Percentiles rank a stretch among this genome's conserved stretches.
Evolutionary conservation across 1,140 invertebrate genomes (phyloP).

Genomic region (Hypothenemus hampei): DNA sequence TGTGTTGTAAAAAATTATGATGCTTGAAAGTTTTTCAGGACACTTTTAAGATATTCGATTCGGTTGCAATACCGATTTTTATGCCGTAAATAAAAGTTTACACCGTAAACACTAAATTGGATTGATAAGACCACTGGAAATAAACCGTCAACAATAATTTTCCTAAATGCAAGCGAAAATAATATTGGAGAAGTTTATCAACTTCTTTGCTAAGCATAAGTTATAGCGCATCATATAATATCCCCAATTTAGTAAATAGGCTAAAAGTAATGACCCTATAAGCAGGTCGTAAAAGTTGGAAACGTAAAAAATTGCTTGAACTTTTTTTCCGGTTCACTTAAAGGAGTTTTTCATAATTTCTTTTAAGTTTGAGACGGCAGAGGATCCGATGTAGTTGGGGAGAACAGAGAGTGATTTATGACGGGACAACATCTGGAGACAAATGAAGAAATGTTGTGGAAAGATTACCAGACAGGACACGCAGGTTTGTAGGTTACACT

Average conservation of each 20-base stretch:
- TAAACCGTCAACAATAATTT: no score
- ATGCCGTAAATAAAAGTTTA: no score
- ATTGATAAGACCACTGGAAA: no score
- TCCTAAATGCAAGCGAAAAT: constrained; percentile 3
- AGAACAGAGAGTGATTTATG: constrained; percentile 25
- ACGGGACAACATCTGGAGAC: constrained; percentile 31
- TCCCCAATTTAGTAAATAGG: constrained; percentile 26
- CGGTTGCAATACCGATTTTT: no score
- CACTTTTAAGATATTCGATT: no score
- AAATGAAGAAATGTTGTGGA: constrained; percentile 39
- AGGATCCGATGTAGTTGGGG: neutral
- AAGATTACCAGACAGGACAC: constrained; percentile 28
- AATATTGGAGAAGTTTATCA: constrained; percentile 22
- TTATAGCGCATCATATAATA: constrained; percentile 23
- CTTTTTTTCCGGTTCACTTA: constrained; percentile 13
- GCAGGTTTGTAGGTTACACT: constrained; percentile 30
- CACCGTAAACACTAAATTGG: no score
- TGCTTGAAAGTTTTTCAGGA: no score
- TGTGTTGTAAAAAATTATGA: no score
- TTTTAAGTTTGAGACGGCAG: constrained; percentile 5
- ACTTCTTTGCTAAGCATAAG: constrained; percentile 18
- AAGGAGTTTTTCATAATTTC: constrained; percentile 19
- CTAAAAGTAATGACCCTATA: constrained; percentile 25
- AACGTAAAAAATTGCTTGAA: constrained; percentile 19
- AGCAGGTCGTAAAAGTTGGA: constrained; percentile 22